phyloP scores from a whole-genome alignment of 2,888 invertebrate genomes.

The Nasonovia ribisnigri region DNA sequence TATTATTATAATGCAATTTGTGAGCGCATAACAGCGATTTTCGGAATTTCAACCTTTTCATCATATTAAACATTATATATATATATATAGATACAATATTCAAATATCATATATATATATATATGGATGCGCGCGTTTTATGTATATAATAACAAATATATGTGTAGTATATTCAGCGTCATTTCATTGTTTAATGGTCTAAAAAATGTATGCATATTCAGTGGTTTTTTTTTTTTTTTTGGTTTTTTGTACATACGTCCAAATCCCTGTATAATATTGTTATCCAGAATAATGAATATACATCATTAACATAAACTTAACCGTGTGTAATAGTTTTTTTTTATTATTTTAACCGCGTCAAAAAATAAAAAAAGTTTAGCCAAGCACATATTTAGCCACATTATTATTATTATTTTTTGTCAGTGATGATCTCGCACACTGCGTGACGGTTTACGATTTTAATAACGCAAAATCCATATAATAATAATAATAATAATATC shows the following conservation, averaged over 20 bases:
- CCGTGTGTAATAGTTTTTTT: slow-evolving; percentile 32
- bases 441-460: not conserved
- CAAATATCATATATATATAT: not conserved
- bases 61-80: not conserved
- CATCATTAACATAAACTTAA: slow-evolving; percentile 33
- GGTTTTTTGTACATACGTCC: not conserved
- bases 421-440: not conserved
- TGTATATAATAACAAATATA: not conserved
- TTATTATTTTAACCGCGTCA: not conserved
- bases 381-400: not conserved
- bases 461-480: not conserved
- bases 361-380: slow-evolving; percentile 6
- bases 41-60: not conserved
- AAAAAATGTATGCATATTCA: slow-evolving; percentile 50
- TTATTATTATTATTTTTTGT: not conserved
- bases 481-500: not conserved
- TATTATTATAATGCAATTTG: not conserved
- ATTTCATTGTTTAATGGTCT: slow-evolving; percentile 46
- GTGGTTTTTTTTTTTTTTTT: slow-evolving; percentile 19
- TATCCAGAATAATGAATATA: slow-evolving; percentile 31
- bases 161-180: slow-evolving; percentile 19
- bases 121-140: not conserved
- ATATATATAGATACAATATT: no score
- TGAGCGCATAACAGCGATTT: not conserved
- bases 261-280: slow-evolving; percentile 19